These are phyloP conservation scores for Triplophysa tibetana DNA, from an alignment of 2,113 vertebrate genomes.

Conservation along the genomic window DNA sequence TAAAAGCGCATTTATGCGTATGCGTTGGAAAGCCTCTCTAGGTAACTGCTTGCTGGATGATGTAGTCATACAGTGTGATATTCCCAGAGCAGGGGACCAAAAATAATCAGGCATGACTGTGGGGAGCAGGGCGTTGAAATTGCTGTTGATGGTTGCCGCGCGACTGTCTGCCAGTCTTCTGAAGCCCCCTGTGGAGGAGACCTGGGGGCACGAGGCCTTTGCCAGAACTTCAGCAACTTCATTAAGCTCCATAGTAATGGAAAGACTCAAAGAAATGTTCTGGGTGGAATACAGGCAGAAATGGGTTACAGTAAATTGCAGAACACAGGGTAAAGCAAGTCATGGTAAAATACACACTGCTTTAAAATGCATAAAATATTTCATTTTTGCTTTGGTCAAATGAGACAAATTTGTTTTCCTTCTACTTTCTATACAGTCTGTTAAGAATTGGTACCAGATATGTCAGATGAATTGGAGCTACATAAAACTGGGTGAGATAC, in stretches of 20 bases:
- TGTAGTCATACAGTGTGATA: slow-evolving; percentile 33
- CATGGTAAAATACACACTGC: too few species aligned
- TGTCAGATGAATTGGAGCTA: too few species aligned
- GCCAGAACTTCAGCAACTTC: slow-evolving; percentile 42
- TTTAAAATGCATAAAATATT: too few species aligned
- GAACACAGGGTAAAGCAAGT: too few species aligned
- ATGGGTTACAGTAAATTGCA: too few species aligned
- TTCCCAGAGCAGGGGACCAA: slow-evolving; percentile 34
- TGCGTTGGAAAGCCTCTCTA: slow-evolving; percentile 21
- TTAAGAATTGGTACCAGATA: too few species aligned
- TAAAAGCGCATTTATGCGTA: slow-evolving; percentile 32
- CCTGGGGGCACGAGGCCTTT: slow-evolving; percentile 10
- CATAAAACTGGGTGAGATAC: too few species aligned
- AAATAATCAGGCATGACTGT: slow-evolving; percentile 43
- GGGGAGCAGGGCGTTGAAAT: slow-evolving; percentile 12
- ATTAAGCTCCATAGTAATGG: slow-evolving; percentile 33
- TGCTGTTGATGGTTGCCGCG: not conserved
- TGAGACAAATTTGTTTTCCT: too few species aligned
- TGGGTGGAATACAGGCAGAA: too few species aligned
- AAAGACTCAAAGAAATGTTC: not conserved
- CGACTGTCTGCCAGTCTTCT: slow-evolving; percentile 17
- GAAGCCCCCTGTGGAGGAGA: slow-evolving; percentile 27
- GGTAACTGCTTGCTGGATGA: slow-evolving; percentile 31
- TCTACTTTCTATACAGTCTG: too few species aligned
- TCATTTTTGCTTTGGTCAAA: too few species aligned